These are phyloP conservation scores for Leucopternis melanops DNA, from an alignment of 2,113 vertebrate species.

Conservation along the genomic window DNA sequence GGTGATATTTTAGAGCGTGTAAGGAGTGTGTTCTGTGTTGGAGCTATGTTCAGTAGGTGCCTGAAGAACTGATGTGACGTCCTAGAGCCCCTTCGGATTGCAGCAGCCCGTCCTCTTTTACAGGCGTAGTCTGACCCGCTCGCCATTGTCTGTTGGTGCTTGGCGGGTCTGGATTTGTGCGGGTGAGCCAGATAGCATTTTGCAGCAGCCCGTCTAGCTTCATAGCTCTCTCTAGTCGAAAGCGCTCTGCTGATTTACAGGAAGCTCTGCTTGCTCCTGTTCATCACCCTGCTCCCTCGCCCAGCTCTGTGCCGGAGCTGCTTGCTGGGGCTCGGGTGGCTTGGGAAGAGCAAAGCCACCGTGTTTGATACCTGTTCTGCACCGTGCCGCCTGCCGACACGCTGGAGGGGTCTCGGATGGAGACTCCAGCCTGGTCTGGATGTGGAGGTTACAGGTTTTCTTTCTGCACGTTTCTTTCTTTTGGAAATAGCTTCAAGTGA, in stretches of 20 bases:
- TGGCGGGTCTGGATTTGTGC: rapidly evolving
- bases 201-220: neutral
- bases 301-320: neutral
- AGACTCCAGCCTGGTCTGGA: neutral
- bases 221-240: neutral
- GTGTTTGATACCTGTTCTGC: neutral
- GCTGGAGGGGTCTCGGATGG: rapidly evolving
- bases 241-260: neutral
- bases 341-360: neutral
- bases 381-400: neutral
- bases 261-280: neutral
- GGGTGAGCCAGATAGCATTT: neutral
- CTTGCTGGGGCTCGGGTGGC: neutral
- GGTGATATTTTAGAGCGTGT: neutral
- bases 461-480: neutral
- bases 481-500: neutral
- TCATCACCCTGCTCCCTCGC: neutral
- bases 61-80: neutral
- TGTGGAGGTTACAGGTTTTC: rapidly evolving
- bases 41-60: rapidly evolving
- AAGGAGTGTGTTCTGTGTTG: too few relatives aligned
- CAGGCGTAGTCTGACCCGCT: rapidly evolving
- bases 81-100: rapidly evolving
- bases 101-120: rapidly evolving
- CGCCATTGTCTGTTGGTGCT: rapidly evolving